Percentiles rank a stretch among this genome's conserved stretches.
phyloP scores from a whole-genome alignment of 2,113 vertebrate species.

The Conger conger region DNA sequence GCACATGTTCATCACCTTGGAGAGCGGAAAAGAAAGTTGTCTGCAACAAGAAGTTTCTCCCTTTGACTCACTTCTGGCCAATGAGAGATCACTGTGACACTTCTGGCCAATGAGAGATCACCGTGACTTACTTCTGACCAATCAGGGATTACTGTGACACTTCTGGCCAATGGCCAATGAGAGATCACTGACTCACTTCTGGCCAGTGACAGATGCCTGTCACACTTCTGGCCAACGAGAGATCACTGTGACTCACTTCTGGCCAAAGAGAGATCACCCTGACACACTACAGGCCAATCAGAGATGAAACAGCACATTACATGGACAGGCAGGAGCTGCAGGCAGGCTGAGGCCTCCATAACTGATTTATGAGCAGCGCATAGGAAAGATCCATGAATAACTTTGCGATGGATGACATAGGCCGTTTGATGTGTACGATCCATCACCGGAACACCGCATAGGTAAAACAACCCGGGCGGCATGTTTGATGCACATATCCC shows the following conservation, averaged over 20 bases:
- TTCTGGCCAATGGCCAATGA: too few relatives aligned
- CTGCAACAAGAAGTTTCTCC: not conserved
- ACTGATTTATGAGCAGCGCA: constrained; percentile 49
- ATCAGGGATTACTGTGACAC: not conserved
- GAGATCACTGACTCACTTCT: not conserved
- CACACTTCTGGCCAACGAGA: too few relatives aligned
- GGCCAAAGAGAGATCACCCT: too few relatives aligned
- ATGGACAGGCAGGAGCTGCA: not conserved
- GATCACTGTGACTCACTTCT: too few relatives aligned
- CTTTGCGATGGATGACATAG: constrained; percentile 37
- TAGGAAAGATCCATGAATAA: constrained; percentile 49
- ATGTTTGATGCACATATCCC: constrained; percentile 13
- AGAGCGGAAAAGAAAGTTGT: not conserved
- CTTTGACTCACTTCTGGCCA: not conserved
- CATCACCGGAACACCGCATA: constrained; percentile 33
- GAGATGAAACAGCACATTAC: not conserved
- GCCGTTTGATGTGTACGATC: constrained; percentile 29
- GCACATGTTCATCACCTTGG: not conserved
- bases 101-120: too few relatives aligned
- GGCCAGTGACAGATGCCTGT: not conserved
- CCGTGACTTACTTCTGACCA: not conserved
- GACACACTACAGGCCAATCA: not conserved
- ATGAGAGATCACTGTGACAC: too few relatives aligned
- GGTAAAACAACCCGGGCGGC: constrained; percentile 2
- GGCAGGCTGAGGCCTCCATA: not conserved